These are phyloP conservation scores for Elgonia sp. DNA, from an alignment of 2,888 invertebrate species.

Conservation along the genomic window DNA sequence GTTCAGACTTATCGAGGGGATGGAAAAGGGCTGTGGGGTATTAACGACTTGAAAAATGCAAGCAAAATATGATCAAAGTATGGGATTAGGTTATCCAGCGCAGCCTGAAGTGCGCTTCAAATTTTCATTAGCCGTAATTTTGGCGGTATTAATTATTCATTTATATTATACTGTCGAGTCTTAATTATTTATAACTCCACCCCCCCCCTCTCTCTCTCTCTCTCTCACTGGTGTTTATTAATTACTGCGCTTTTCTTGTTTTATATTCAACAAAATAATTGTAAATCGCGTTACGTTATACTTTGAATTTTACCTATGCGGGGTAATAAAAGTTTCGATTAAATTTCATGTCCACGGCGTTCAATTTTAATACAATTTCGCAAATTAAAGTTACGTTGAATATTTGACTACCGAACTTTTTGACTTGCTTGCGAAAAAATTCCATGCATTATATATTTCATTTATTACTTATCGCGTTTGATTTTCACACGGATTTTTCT, in stretches of 20 bases:
- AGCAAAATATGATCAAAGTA: slow-evolving; percentile 73
- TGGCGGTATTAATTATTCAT: slow-evolving; percentile 58
- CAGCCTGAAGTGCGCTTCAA: slow-evolving; percentile 60
- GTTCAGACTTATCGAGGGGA: slow-evolving; percentile 58
- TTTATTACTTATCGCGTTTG: slow-evolving; percentile 60
- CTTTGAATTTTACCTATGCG: slow-evolving; percentile 18
- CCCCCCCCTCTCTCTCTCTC: too few relatives aligned
- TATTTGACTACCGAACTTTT: slow-evolving; percentile 61
- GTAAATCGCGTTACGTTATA: slow-evolving; percentile 39
- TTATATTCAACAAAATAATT: slow-evolving; percentile 29
- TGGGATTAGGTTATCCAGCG: slow-evolving; percentile 66
- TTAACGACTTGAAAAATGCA: slow-evolving; percentile 73
- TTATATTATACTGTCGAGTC: slow-evolving; percentile 56
- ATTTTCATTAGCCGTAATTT: slow-evolving; percentile 69
- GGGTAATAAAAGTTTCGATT: slow-evolving; percentile 54
- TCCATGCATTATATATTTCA: slow-evolving; percentile 54
- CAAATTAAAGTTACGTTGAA: slow-evolving; percentile 60
- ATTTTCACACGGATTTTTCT: slow-evolving; percentile 61
- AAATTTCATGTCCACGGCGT: slow-evolving; percentile 52
- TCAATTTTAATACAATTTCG: slow-evolving; percentile 53
- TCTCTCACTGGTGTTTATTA: slow-evolving; percentile 21
- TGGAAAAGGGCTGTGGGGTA: slow-evolving; percentile 59
- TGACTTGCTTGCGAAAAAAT: slow-evolving; percentile 33
- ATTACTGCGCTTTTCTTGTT: slow-evolving; percentile 38
- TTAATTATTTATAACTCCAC: slow-evolving; percentile 45